phyloP scores from a whole-genome alignment of 1,140 invertebrate species.

The Campoletis sonorensis region DNA sequence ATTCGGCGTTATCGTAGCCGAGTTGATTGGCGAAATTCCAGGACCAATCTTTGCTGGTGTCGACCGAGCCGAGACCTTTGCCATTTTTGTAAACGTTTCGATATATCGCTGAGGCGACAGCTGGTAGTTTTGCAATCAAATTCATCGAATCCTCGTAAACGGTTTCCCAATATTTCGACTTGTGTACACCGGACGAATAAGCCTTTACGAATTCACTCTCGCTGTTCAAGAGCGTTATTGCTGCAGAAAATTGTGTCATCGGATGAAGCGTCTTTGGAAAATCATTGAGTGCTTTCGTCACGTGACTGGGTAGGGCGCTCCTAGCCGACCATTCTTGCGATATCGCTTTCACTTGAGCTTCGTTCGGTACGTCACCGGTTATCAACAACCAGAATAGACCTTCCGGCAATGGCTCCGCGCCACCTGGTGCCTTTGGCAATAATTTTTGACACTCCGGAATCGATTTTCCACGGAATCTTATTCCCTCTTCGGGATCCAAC shows the following conservation, averaged over 20 bases:
- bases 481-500: constrained; percentile 96
- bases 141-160: constrained; percentile 97
- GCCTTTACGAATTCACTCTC: constrained; percentile 97
- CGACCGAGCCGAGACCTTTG: constrained; percentile 91
- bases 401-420: constrained; percentile 94
- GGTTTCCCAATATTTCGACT: constrained; percentile 93
- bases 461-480: constrained; percentile 95
- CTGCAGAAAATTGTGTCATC: constrained; percentile 97
- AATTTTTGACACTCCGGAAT: constrained; percentile 96
- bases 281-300: constrained; percentile 96
- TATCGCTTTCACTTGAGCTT: constrained; percentile 88
- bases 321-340: constrained; percentile 95
- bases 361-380: constrained; percentile 93
- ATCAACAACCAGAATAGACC: constrained; percentile 97
- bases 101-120: constrained; percentile 96
- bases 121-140: constrained; percentile 96
- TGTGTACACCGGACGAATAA: constrained; percentile 90
- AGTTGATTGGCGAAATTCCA: constrained; percentile 95
- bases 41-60: constrained; percentile 94
- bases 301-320: constrained; percentile 93
- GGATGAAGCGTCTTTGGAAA: constrained; percentile 96
- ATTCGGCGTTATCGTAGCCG: constrained; percentile 91
- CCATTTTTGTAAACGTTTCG: constrained; percentile 81
- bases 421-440: constrained; percentile 91
- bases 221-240: constrained; percentile 93